Percentiles rank a stretch among this genome's conserved stretches.
These are phyloP conservation scores for Polydrusus pterygomalis DNA, from an alignment of 2,888 invertebrate species.

Conservation along the genomic window DNA sequence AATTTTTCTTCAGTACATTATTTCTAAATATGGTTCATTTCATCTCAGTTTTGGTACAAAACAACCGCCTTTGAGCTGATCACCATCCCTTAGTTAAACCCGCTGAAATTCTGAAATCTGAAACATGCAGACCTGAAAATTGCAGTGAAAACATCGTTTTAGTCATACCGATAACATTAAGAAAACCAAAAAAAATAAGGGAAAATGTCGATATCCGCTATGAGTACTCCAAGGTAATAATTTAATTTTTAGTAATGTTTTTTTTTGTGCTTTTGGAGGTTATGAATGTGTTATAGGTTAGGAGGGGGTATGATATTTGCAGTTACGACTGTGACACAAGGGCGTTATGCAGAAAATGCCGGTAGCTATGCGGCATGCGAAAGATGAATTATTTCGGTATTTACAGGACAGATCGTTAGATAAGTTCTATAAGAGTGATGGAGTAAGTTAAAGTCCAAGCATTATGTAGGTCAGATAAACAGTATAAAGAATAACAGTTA, in stretches of 20 bases:
- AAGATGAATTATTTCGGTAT: conserved; percentile 2
- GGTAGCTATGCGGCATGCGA: not conserved
- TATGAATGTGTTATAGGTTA: not conserved
- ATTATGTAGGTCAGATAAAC: conserved; percentile 5
- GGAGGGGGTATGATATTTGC: conserved; percentile 26
- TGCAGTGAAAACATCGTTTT: conserved; percentile 25
- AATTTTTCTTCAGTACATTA: no score
- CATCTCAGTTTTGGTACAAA: no score
- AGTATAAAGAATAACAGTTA: no score
- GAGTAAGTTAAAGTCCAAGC: not conserved
- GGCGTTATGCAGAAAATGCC: not conserved
- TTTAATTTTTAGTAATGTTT: not conserved
- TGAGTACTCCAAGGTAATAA: conserved; percentile 49
- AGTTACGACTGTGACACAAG: not conserved
- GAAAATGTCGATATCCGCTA: conserved; percentile 45
- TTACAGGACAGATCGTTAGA: not conserved
- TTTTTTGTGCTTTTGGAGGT: not conserved
- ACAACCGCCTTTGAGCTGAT: conserved; percentile 25
- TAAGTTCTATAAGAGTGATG: not conserved
- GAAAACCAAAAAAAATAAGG: not conserved
- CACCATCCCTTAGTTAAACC: conserved; percentile 39
- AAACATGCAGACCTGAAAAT: conserved; percentile 30
- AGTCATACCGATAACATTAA: conserved; percentile 11
- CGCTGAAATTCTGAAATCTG: conserved; percentile 41
- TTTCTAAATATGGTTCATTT: no score